Evolutionary conservation across 2,888 invertebrate species (phyloP).

Genomic region (Chaitophorus viminalis): DNA sequence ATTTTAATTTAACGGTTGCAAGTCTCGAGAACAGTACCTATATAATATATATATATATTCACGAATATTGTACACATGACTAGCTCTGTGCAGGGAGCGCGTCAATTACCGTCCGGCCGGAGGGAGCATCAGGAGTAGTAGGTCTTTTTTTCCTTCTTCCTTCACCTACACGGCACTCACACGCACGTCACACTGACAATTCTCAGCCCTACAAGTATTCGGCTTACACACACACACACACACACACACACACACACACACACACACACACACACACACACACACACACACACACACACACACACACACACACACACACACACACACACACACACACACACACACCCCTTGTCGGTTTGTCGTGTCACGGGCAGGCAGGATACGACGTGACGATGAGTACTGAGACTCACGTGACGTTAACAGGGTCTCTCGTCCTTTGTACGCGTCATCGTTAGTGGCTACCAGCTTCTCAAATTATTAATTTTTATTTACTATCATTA

Average conservation of each 20-base stretch:
- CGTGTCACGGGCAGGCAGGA: neutral
- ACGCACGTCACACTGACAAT: neutral
- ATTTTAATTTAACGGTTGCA: slow-evolving; percentile 29
- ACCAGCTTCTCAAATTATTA: too few species aligned
- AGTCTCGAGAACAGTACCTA: neutral
- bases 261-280: neutral
- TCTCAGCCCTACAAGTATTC: slow-evolving; percentile 15
- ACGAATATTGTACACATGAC: neutral
- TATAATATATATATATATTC: neutral
- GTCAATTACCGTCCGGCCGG: slow-evolving; percentile 15
- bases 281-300: neutral
- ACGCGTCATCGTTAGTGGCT: neutral
- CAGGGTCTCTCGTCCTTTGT: neutral
- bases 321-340: neutral
- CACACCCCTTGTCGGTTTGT: neutral
- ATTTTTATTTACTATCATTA: neutral
- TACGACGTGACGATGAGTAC: neutral
- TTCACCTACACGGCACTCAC: neutral
- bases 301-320: neutral
- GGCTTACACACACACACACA: neutral
- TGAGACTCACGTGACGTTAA: neutral
- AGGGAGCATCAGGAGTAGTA: neutral
- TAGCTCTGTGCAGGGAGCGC: neutral
- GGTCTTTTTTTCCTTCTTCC: neutral
- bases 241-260: neutral